phyloP scores from a whole-genome alignment of 2,113 vertebrate genomes.

The Lontra canadensis region DNA sequence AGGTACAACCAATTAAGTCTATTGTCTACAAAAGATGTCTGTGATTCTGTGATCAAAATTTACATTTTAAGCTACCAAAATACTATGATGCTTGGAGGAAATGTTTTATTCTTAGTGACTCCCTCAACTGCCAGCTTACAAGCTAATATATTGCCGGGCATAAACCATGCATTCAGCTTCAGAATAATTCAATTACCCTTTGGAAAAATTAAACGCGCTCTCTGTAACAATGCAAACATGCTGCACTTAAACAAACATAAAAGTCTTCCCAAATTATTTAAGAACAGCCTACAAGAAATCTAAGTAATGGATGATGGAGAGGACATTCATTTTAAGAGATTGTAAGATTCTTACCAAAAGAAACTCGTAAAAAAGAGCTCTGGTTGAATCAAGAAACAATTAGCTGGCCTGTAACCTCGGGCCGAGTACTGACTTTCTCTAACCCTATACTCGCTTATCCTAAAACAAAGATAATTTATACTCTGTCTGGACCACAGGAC shows the following conservation, averaged over 20 bases:
- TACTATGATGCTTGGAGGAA: slow-evolving; percentile 53
- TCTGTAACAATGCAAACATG: slow-evolving; percentile 65
- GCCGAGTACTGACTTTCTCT: not conserved
- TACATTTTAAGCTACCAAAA: slow-evolving; percentile 63
- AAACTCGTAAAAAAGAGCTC: not conserved
- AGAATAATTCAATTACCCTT: slow-evolving; percentile 75
- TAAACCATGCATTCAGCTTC: slow-evolving; percentile 66
- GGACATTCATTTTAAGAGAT: not conserved
- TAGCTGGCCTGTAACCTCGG: not conserved
- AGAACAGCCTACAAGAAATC: slow-evolving; percentile 56
- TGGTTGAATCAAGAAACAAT: not conserved
- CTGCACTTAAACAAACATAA: slow-evolving; percentile 67
- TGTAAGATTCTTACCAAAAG: not conserved
- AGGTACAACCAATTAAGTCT: slow-evolving; percentile 58
- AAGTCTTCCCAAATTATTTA: slow-evolving; percentile 66
- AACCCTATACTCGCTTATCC: not conserved
- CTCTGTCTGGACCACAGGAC: not conserved
- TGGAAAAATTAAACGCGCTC: slow-evolving; percentile 70
- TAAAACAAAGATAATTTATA: not conserved
- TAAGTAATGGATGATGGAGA: slow-evolving; percentile 31
- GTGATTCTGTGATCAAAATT: slow-evolving; percentile 70
- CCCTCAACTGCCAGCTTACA: slow-evolving; percentile 64
- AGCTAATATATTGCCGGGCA: slow-evolving; percentile 63
- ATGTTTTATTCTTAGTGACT: slow-evolving; percentile 68
- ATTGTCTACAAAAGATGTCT: slow-evolving; percentile 53